Evolutionary conservation across 2,888 invertebrate species (phyloP).

Genomic region (Galerucella pusilla): DNA sequence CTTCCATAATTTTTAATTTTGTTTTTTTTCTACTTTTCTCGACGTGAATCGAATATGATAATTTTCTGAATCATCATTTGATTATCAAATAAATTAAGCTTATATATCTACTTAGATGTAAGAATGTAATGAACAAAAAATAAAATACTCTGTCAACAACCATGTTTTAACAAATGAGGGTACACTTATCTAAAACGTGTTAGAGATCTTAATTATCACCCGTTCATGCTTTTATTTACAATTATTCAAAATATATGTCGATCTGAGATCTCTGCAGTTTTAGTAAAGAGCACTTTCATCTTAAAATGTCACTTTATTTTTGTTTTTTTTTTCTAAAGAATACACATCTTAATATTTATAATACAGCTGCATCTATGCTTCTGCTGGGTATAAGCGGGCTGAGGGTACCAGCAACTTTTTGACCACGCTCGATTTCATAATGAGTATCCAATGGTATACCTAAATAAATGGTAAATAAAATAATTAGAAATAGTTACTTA

Average conservation of each 20-base stretch:
- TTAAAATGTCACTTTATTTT: slow-evolving; percentile 30
- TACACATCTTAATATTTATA: slow-evolving; percentile 52
- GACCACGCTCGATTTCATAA: slow-evolving; percentile 84
- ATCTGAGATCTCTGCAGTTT: slow-evolving; percentile 42
- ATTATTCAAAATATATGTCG: slow-evolving; percentile 46
- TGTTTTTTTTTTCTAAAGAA: slow-evolving; percentile 19
- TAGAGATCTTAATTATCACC: slow-evolving; percentile 40
- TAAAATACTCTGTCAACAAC: slow-evolving; percentile 41
- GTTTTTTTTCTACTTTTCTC: no score
- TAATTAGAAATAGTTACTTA: slow-evolving; percentile 1
- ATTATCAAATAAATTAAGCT: slow-evolving; percentile 36
- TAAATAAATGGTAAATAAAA: slow-evolving; percentile 56
- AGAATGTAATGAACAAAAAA: slow-evolving; percentile 32
- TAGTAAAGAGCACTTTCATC: slow-evolving; percentile 38
- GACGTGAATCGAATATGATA: neutral
- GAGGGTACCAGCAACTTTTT: slow-evolving; percentile 80
- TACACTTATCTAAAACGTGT: slow-evolving; percentile 42
- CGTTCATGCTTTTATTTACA: slow-evolving; percentile 46
- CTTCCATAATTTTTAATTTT: no score
- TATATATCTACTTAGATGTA: slow-evolving; percentile 25
- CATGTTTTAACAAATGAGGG: slow-evolving; percentile 38
- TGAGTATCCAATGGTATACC: slow-evolving; percentile 81
- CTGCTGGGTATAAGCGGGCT: slow-evolving; percentile 78
- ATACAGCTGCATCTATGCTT: slow-evolving; percentile 61
- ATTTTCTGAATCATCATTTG: slow-evolving; percentile 31